Conservation (phyloP, 2,113 vertebrate genomes). For the Rhipidura dahli region DNA sequence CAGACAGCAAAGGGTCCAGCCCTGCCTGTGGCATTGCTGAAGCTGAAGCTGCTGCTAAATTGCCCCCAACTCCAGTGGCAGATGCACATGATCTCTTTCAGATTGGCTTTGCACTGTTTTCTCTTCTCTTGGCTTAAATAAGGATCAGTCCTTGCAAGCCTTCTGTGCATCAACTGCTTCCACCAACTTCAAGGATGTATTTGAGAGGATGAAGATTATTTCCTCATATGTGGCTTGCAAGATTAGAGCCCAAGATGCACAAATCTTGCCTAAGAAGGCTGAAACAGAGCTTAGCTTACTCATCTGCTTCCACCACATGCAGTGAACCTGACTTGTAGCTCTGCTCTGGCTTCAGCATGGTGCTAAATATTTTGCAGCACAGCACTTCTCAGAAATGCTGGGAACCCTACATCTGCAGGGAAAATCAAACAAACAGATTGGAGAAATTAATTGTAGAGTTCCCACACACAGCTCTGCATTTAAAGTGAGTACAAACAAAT, state of each 20-base stretch:
- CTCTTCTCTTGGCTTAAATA: not conserved
- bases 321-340: not conserved
- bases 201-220: not conserved
- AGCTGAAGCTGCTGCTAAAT: not conserved
- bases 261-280: not conserved
- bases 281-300: not conserved
- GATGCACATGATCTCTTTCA: not conserved
- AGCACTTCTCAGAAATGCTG: not conserved
- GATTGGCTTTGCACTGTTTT: not conserved
- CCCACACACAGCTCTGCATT: not conserved
- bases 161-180: not conserved
- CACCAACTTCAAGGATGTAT: not conserved
- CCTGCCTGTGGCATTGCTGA: not conserved
- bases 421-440: conserved; percentile 4
- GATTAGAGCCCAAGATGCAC: not conserved
- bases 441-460: not conserved
- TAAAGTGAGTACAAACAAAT: conserved; percentile 4
- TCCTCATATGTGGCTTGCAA: not conserved
- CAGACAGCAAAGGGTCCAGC: not conserved
- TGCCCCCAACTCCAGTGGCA: not conserved
- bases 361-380: not conserved
- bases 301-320: not conserved
- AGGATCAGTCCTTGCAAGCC: not conserved
- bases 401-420: not conserved
- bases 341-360: not conserved